These are phyloP conservation scores for Trogon surrucura DNA, from an alignment of 2,113 vertebrate genomes.

Conservation along the genomic window DNA sequence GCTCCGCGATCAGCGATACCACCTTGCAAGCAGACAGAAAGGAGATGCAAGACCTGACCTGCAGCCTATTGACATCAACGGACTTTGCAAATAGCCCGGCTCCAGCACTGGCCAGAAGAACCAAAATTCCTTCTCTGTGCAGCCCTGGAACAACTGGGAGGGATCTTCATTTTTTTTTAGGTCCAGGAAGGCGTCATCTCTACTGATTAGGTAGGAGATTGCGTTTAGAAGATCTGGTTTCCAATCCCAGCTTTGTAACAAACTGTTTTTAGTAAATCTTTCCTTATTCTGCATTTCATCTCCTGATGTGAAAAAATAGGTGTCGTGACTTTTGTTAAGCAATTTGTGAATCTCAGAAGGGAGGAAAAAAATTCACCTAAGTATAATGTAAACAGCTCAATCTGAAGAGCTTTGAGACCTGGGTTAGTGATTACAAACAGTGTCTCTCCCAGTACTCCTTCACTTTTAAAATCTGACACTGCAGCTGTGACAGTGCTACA, in stretches of 20 bases:
- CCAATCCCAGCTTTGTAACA: background rate
- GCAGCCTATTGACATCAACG: background rate
- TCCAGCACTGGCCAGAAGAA: background rate
- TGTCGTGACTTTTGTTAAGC: background rate
- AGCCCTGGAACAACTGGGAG: background rate
- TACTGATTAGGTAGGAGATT: background rate
- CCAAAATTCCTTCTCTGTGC: background rate
- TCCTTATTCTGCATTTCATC: background rate
- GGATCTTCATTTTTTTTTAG: background rate
- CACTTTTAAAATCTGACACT: background rate
- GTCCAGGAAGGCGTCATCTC: background rate
- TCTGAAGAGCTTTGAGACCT: background rate
- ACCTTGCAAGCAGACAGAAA: background rate
- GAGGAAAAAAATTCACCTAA: background rate
- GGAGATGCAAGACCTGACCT: background rate
- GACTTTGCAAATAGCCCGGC: background rate
- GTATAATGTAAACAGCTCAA: conserved; percentile 8
- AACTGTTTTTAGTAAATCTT: background rate
- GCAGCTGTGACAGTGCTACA: background rate
- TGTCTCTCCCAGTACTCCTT: background rate
- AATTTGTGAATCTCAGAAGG: background rate
- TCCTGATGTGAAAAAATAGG: background rate
- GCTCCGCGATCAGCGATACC: background rate
- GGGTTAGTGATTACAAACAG: background rate
- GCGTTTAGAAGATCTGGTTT: background rate